Base-by-base conservation (phyloP, 2,797 vertebrate genomes). In the Girardinus metallicus region DNA sequence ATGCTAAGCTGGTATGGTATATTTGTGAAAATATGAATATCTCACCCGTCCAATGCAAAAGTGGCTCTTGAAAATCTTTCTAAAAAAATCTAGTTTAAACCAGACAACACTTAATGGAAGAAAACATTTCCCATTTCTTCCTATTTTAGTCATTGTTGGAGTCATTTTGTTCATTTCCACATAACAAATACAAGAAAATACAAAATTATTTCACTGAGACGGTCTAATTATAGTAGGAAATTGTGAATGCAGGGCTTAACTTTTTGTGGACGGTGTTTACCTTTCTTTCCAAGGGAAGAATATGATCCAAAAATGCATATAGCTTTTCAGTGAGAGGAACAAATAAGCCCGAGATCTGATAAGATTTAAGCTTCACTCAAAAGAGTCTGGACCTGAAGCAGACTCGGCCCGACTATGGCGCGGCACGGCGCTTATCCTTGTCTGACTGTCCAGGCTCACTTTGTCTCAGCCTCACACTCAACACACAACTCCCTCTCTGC, bases 321-420 rank as follows among this genome's bases (percentile, higher is more conserved):
- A 75, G 84, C 82, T 94, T 91, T 93, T 91, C 86, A 93, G 89
- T 82, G 82, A 68, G 83, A 72, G 86, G 91, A 95, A 95, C 94
- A 95, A 95, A 95, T 86, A 92, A 89, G 85, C 49, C 73, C 31
- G 81, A 86, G 79, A 88, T 89, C 83, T 80, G 95, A 96, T 95
- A 95, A 95, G 91, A 94, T 91, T 87, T 80, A 49, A 81, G 79
- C 80, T 83, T 84, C 83, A 87, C 85, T 87, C 83, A 90, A 92
- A 90, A 77, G 73, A 74, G 83, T 91, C 85, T 80, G 86, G 78
- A 83, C 80, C 80, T 77, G 85, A 72, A 81, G 80, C 86, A 91
- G 90, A 93, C 91, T 80, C 83, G 86, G 84, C 87, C 41, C 55
- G 34, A 83, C 83, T 82, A 81, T 85, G 66, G 66, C 41, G 68